Evolutionary conservation across 2,797 vertebrate genomes (phyloP).

Genomic region (Amazonetta brasiliensis): DNA sequence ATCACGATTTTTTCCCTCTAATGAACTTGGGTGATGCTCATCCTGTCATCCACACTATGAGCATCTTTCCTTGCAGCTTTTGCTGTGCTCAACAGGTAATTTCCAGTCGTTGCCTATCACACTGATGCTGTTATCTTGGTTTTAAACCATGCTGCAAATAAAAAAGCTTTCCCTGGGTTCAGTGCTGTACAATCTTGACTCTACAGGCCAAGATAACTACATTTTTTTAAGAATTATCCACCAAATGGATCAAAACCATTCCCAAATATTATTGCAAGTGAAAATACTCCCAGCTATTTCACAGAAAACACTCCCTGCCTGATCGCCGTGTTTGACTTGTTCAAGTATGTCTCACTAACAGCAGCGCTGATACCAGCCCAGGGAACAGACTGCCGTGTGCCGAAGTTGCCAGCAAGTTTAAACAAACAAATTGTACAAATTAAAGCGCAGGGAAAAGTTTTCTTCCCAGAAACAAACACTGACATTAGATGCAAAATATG

Average conservation of each 20-base stretch:
- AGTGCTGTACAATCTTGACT: neutral
- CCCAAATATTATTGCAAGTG: slow-evolving; percentile 42
- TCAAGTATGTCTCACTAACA: slow-evolving; percentile 8
- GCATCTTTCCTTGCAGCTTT: neutral
- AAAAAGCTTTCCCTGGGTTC: neutral
- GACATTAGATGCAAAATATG: slow-evolving; percentile 55
- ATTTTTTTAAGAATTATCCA: slow-evolving; percentile 9
- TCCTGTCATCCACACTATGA: neutral
- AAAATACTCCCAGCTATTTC: slow-evolving; percentile 44
- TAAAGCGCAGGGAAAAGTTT: slow-evolving; percentile 53
- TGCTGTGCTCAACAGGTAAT: neutral
- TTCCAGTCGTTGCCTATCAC: neutral
- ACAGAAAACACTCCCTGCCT: slow-evolving; percentile 24
- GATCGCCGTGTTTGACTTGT: neutral
- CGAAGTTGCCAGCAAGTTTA: slow-evolving; percentile 55
- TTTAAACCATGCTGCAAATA: rapidly evolving
- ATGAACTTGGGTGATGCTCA: neutral
- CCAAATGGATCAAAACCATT: slow-evolving; percentile 30
- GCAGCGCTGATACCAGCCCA: slow-evolving; percentile 31
- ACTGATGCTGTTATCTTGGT: neutral
- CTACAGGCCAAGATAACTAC: neutral
- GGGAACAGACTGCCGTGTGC: slow-evolving; percentile 11
- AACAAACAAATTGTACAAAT: slow-evolving; percentile 70
- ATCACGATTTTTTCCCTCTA: neutral
- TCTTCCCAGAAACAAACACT: slow-evolving; percentile 66